These are phyloP conservation scores for Patiria pectinifera DNA, from an alignment of 53 echinoderm and acorn worm species.

Conservation along the genomic window DNA sequence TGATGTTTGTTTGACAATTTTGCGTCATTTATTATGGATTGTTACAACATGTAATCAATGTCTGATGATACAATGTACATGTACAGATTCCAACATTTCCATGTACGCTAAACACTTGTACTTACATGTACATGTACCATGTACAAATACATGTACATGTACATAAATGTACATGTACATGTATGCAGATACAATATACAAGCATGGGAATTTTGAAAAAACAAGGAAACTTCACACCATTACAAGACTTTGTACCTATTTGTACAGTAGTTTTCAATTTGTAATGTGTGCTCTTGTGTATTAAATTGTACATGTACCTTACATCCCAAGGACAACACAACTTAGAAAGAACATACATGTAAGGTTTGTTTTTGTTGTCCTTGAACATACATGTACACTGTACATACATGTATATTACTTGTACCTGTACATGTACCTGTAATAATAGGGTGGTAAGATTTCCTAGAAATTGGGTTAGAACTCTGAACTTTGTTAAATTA, in stretches of 20 bases:
- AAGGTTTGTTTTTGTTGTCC: neutral
- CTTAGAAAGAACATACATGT: neutral
- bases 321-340: neutral
- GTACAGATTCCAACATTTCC: no score
- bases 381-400: neutral
- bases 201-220: no score
- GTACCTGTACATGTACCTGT: neutral
- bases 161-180: slow-evolving; percentile 7
- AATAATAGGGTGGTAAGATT: neutral
- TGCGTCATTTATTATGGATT: no score
- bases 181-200: neutral
- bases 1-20: no score
- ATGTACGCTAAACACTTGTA: neutral
- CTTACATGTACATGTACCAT: neutral
- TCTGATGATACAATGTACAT: no score
- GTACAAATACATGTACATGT: neutral
- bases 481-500: no score
- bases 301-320: neutral
- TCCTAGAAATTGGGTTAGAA: neutral
- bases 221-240: no score
- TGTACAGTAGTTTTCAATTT: no score
- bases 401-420: neutral
- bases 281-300: no score
- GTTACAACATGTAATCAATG: no score
- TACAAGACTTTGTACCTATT: no score